These are phyloP conservation scores for Ictalurus punctatus DNA, from an alignment of 2,113 vertebrate species.

Conservation along the genomic window DNA sequence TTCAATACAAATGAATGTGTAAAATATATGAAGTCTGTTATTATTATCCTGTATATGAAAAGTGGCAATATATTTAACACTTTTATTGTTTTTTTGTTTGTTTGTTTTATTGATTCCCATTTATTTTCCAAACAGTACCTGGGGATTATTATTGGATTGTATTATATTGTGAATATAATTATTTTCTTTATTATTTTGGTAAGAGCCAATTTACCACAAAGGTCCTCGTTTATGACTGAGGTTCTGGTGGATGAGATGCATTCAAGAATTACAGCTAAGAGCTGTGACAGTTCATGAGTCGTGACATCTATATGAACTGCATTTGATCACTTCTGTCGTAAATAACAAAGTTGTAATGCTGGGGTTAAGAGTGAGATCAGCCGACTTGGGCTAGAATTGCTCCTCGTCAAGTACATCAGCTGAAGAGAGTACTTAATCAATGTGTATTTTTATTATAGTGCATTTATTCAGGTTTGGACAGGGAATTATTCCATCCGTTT, in stretches of 20 bases:
- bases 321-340: neutral
- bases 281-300: neutral
- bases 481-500: slow-evolving; percentile 49
- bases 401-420: slow-evolving; percentile 9
- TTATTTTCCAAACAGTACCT: neutral
- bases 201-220: neutral
- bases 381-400: neutral
- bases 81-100: neutral
- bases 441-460: slow-evolving; percentile 44
- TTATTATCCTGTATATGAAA: neutral
- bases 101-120: neutral
- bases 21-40: neutral
- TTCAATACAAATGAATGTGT: neutral
- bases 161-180: neutral
- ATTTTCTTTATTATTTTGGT: neutral
- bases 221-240: neutral
- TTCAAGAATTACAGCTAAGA: neutral
- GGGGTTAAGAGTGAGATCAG: neutral
- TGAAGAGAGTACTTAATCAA: slow-evolving; percentile 24
- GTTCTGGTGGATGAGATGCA: neutral
- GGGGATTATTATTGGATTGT: neutral
- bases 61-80: neutral
- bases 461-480: slow-evolving; percentile 28
- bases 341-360: neutral
- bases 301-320: neutral